Conservation (phyloP, 2,113 vertebrate species). For the Gopherus evgoodei region DNA sequence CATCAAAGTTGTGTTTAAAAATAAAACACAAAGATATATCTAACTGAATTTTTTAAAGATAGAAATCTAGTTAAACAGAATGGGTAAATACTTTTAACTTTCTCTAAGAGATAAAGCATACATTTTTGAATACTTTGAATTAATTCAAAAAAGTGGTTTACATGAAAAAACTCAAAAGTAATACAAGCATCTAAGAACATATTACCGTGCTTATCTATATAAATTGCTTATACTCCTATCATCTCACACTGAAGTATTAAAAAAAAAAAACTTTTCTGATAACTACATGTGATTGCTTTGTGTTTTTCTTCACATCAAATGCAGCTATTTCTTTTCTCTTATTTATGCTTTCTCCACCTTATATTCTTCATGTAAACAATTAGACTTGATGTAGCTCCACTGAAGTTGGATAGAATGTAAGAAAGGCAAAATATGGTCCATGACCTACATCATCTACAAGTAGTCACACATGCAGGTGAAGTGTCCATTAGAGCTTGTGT, state of each 20-base stretch:
- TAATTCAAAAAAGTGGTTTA: slow-evolving; percentile 52
- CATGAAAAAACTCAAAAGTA: slow-evolving; percentile 52
- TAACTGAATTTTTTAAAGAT: slow-evolving; percentile 35
- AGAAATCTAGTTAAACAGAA: slow-evolving; percentile 57
- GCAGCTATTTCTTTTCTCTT: background rate
- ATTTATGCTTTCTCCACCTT: background rate
- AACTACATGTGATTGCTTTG: background rate
- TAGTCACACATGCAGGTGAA: background rate
- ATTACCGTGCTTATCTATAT: slow-evolving; percentile 52
- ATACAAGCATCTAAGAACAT: slow-evolving; percentile 50
- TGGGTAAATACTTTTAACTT: slow-evolving; percentile 62
- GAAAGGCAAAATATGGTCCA: background rate
- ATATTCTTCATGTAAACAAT: background rate
- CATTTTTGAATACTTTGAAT: slow-evolving; percentile 30
- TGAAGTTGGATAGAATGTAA: background rate
- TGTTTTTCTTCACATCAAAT: background rate
- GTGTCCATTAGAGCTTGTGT: background rate
- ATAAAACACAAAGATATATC: slow-evolving; percentile 41
- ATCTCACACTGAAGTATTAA: background rate
- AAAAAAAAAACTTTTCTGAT: background rate
- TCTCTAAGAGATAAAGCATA: slow-evolving; percentile 53
- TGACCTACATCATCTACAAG: background rate
- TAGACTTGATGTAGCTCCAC: background rate
- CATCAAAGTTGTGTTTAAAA: slow-evolving; percentile 53
- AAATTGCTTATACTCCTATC: slow-evolving; percentile 54